These are phyloP conservation scores for Rhopalosiphum nymphaeae DNA, from an alignment of 2,888 invertebrate species.

Conservation along the genomic window DNA sequence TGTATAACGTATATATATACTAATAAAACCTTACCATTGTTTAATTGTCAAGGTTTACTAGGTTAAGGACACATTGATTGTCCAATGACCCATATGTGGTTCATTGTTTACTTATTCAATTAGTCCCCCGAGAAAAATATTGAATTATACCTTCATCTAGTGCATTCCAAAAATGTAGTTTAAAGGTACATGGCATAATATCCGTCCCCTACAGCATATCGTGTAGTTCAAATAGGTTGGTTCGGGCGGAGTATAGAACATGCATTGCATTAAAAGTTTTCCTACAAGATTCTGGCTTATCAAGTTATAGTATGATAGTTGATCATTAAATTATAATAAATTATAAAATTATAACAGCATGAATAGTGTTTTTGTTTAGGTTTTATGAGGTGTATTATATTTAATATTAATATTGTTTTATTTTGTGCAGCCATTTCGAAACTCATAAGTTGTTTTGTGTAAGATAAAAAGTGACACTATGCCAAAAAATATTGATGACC, in stretches of 20 bases:
- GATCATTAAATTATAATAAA: background rate
- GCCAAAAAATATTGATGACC: background rate
- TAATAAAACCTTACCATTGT: background rate
- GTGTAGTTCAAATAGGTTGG: background rate
- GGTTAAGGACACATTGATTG: conserved; percentile 5
- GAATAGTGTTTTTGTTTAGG: background rate
- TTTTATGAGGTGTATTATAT: background rate
- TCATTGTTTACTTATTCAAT: background rate
- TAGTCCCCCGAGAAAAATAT: background rate
- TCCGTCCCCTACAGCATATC: background rate
- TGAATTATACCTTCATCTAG: background rate
- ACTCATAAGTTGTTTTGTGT: background rate
- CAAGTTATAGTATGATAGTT: background rate
- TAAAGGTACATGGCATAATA: background rate
- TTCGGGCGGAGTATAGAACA: background rate
- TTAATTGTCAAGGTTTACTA: background rate
- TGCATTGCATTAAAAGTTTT: background rate
- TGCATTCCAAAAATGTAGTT: background rate
- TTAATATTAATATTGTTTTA: background rate
- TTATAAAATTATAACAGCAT: background rate
- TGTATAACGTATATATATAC: background rate
- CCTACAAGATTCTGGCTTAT: background rate
- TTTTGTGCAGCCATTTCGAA: background rate
- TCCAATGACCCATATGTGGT: background rate
- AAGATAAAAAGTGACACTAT: background rate